phyloP scores from a whole-genome alignment of 1,140 invertebrate genomes.

The Pogonomyrmex barbatus region DNA sequence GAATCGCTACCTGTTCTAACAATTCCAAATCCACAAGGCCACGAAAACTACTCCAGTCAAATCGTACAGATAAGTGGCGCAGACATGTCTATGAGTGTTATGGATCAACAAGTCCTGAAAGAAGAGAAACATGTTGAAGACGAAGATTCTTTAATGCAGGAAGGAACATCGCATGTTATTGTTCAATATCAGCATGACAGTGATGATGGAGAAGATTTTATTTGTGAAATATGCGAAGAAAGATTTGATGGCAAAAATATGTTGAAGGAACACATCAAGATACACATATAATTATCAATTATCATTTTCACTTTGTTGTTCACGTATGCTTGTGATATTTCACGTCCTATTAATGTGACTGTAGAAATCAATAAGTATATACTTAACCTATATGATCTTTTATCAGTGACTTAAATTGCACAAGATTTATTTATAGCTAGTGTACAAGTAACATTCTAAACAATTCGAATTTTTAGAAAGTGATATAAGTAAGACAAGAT shows the following conservation, averaged over 20 bases:
- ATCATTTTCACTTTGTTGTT: constrained; percentile 57
- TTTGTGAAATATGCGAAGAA: constrained; percentile 83
- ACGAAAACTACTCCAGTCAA: constrained; percentile 81
- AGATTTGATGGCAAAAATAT: constrained; percentile 81
- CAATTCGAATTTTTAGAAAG: background rate
- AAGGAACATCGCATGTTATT: constrained; percentile 66
- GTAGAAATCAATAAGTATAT: constrained; percentile 40
- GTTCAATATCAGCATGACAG: constrained; percentile 71
- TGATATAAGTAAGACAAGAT: background rate
- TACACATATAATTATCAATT: constrained; percentile 83
- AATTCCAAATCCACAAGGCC: constrained; percentile 79
- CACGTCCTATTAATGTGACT: constrained; percentile 51
- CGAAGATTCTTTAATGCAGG: constrained; percentile 67
- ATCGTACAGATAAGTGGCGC: constrained; percentile 71
- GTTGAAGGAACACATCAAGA: constrained; percentile 84
- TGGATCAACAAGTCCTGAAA: constrained; percentile 58
- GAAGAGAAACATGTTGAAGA: constrained; percentile 60
- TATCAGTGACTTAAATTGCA: constrained; percentile 17
- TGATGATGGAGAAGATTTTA: constrained; percentile 76
- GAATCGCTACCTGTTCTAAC: constrained; percentile 79
- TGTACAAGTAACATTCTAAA: constrained; percentile 19
- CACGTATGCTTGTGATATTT: constrained; percentile 71
- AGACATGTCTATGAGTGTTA: constrained; percentile 72
- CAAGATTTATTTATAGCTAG: background rate
- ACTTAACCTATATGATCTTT: background rate